Percentiles rank a stretch among this genome's conserved stretches.
Evolutionary conservation across 2,113 vertebrate genomes (phyloP).

Genomic region (Plecotus auritus): DNA sequence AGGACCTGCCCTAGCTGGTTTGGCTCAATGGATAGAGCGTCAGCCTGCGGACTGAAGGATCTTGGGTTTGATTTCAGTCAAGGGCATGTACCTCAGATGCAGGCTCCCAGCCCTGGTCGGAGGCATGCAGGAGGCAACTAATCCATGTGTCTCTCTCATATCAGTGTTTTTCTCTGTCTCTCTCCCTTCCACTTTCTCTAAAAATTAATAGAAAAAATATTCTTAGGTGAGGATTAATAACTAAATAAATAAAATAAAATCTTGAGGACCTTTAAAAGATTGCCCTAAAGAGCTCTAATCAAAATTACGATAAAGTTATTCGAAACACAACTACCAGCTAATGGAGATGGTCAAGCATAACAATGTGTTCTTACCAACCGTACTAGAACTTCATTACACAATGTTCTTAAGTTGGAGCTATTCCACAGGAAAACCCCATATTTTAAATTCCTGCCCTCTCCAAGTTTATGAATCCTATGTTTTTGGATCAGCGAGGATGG

Average conservation of each 20-base stretch:
- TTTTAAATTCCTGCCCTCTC: background rate
- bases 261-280: background rate
- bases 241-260: background rate
- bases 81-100: too few species aligned
- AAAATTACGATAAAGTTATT: background rate
- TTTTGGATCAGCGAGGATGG: slow-evolving; percentile 1
- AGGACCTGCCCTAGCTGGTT: background rate
- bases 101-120: too few species aligned
- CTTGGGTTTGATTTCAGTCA: too few species aligned
- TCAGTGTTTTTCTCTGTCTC: too few species aligned
- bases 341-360: background rate
- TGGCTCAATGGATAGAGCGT: too few species aligned
- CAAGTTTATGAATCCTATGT: background rate
- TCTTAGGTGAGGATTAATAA: too few species aligned
- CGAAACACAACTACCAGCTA: background rate
- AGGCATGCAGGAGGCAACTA: too few species aligned
- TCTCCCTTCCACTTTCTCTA: too few species aligned
- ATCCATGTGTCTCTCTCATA: too few species aligned
- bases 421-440: background rate
- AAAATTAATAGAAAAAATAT: too few species aligned
- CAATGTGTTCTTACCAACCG: background rate
- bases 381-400: background rate
- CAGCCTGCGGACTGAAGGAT: too few species aligned
- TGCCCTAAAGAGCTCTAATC: background rate
- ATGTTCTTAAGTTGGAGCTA: background rate